A percentile compares a stretch with the other conserved stretches of the same genome.
Evolutionary conservation across 1,140 invertebrate species (phyloP).

Genomic region (Drosophila nannoptera): DNA sequence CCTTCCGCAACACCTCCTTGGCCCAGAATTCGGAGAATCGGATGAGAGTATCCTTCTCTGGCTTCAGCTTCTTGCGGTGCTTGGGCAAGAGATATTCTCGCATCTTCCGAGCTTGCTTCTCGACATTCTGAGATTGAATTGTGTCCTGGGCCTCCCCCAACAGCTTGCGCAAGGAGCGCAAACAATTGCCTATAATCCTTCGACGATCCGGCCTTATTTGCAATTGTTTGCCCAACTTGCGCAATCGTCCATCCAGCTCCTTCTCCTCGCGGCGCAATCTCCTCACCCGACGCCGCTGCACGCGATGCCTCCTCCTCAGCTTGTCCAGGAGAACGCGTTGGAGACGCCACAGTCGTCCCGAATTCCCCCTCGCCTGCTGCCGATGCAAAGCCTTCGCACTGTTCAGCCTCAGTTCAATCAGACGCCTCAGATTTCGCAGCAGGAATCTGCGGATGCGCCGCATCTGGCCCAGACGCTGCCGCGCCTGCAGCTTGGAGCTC

Average conservation of each 20-base stretch:
- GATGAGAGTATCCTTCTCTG: too few species aligned
- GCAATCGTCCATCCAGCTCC: not conserved
- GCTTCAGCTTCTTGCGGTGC: too few species aligned
- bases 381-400: not conserved
- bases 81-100: too few species aligned
- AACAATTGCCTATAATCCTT: constrained; percentile 7
- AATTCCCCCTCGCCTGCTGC: not conserved
- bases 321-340: constrained; percentile 12
- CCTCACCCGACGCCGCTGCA: constrained; percentile 8
- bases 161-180: not conserved
- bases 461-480: constrained; percentile 15
- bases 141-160: too few species aligned
- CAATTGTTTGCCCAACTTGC: constrained; percentile 20
- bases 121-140: too few species aligned
- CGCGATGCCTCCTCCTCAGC: constrained; percentile 17
- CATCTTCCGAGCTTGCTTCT: too few species aligned
- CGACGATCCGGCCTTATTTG: not conserved
- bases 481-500: not conserved
- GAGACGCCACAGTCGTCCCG: constrained; percentile 20
- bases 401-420: constrained; percentile 6
- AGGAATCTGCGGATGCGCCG: constrained; percentile 20
- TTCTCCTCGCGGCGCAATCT: constrained; percentile 13
- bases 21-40: too few species aligned
- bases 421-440: not conserved
- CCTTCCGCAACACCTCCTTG: too few species aligned